Evolutionary conservation across 1,140 invertebrate species (phyloP).

Genomic region (Panulirus ornatus): DNA sequence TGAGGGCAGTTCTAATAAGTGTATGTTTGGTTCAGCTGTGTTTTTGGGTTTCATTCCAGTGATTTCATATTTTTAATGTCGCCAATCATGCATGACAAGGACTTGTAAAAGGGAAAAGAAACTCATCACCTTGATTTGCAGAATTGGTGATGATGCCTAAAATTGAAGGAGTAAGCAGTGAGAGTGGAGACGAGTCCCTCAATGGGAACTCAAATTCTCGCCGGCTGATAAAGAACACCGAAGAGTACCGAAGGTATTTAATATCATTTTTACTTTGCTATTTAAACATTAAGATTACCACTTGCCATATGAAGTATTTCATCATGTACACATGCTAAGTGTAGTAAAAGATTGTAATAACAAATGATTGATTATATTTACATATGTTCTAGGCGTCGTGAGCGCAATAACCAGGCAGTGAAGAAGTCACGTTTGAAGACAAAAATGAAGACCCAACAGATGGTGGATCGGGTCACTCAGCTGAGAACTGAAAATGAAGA

Average conservation of each 20-base stretch:
- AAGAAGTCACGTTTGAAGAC: conserved; percentile 54
- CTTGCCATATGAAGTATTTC: not conserved
- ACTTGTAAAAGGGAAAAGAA: too few species aligned
- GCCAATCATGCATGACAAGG: not conserved
- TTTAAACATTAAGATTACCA: not conserved
- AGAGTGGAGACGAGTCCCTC: conserved; percentile 48
- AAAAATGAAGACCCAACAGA: conserved; percentile 59
- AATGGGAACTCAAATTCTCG: conserved; percentile 5
- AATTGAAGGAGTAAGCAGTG: conserved; percentile 47
- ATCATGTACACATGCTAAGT: not conserved
- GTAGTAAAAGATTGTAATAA: not conserved
- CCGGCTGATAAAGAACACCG: conserved; percentile 35
- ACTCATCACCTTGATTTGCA: not conserved
- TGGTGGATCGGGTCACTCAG: conserved; percentile 50
- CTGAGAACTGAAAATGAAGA: conserved; percentile 53
- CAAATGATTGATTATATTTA: too few species aligned
- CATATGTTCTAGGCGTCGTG: conserved; percentile 34
- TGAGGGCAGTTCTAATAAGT: too few species aligned
- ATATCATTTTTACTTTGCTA: too few species aligned
- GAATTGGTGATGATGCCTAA: conserved; percentile 33
- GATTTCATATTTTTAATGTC: not conserved
- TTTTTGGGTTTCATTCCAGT: not conserved
- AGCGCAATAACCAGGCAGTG: conserved; percentile 54
- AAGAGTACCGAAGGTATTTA: conserved; percentile 51
- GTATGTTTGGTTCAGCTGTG: too few species aligned